phyloP scores from a whole-genome alignment of 2,113 vertebrate species.

The Romanogobio albipinnatus region DNA sequence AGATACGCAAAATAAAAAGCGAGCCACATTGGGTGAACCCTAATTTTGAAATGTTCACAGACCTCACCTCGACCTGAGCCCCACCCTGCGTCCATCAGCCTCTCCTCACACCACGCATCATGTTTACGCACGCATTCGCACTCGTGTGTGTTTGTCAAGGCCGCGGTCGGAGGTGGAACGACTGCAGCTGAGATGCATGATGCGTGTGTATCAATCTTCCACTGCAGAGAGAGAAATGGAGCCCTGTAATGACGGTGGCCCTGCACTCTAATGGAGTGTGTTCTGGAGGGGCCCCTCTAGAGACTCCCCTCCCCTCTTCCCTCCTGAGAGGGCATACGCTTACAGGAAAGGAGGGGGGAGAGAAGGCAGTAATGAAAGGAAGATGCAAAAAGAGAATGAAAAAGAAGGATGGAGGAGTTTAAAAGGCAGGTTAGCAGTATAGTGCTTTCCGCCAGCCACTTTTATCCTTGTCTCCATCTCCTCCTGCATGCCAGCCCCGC shows the following conservation, averaged over 20 bases:
- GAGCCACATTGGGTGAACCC: not conserved
- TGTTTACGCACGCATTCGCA: constrained; percentile 28
- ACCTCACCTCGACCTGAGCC: not conserved
- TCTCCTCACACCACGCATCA: constrained; percentile 19
- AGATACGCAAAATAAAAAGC: not conserved
- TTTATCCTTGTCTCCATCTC: constrained; percentile 51
- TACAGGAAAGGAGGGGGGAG: constrained; percentile 48
- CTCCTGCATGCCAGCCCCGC: constrained; percentile 49
- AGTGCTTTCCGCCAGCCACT: constrained; percentile 38
- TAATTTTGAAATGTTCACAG: not conserved
- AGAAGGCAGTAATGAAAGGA: constrained; percentile 38
- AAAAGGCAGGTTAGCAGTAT: constrained; percentile 30
- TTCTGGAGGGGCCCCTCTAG: constrained; percentile 58
- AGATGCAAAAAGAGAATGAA: constrained; percentile 32
- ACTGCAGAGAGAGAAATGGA: constrained; percentile 44
- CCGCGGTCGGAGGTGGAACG: constrained; percentile 44
- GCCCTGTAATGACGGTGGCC: constrained; percentile 59
- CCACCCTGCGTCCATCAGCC: constrained; percentile 7
- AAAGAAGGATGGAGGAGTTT: constrained; percentile 31
- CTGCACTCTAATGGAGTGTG: constrained; percentile 64
- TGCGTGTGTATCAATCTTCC: constrained; percentile 51
- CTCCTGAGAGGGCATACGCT: constrained; percentile 59
- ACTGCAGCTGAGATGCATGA: constrained; percentile 47
- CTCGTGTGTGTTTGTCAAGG: constrained; percentile 52
- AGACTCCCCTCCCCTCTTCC: constrained; percentile 54